Conservation (phyloP, 1,140 invertebrate species). For the Platyscapa corneri region DNA sequence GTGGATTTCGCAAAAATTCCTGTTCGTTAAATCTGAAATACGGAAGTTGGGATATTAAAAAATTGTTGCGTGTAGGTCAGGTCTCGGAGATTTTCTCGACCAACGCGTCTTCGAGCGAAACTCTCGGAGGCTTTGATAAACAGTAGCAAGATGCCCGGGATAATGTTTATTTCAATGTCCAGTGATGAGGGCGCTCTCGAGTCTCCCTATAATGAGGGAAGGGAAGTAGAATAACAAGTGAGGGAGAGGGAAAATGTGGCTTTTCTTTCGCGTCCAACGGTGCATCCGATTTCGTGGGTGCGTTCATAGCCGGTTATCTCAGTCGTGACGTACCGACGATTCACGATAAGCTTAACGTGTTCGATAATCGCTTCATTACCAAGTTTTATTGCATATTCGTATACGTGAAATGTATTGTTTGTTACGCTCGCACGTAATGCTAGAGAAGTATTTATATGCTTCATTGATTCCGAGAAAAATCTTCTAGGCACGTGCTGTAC, state of each 20-base stretch:
- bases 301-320: slow-evolving; percentile 9
- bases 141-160: background rate
- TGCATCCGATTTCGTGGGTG: background rate
- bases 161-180: background rate
- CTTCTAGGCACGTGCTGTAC: too few relatives aligned
- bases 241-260: background rate
- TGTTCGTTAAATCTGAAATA: background rate
- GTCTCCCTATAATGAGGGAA: background rate
- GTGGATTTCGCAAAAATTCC: background rate
- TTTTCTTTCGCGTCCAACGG: background rate
- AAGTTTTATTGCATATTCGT: slow-evolving; percentile 46
- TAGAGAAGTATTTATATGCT: background rate
- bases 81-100: background rate
- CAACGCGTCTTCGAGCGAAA: too few relatives aligned
- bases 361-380: slow-evolving; percentile 54
- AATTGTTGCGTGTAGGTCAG: background rate
- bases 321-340: slow-evolving; percentile 44
- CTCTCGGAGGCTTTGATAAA: background rate
- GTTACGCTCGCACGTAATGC: background rate
- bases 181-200: background rate
- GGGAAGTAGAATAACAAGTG: background rate
- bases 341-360: slow-evolving; percentile 43
- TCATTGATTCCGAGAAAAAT: too few relatives aligned
- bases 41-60: background rate
- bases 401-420: background rate